Percentiles rank a stretch among this genome's conserved stretches.
phyloP scores from a whole-genome alignment of 1,140 invertebrate species.

The Macrosteles quadrilineatus region DNA sequence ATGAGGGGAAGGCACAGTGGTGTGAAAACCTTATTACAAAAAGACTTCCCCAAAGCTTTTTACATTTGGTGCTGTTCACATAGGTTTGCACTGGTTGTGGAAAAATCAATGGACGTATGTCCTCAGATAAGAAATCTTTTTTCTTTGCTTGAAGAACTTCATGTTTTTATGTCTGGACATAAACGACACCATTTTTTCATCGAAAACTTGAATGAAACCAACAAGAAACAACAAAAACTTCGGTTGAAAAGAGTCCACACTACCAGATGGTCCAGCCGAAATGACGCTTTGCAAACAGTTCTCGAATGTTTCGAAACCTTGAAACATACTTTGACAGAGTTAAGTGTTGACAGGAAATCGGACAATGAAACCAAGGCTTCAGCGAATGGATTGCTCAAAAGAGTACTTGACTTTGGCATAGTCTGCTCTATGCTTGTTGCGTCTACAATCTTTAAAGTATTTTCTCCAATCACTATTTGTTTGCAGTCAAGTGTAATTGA shows the following conservation, averaged over 20 bases:
- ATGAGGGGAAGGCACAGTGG: conserved; percentile 13
- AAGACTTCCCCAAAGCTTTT: neutral
- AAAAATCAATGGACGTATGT: neutral
- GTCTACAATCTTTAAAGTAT: neutral
- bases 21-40: neutral
- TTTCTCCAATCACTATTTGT: neutral
- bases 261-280: neutral
- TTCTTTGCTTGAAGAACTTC: neutral
- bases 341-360: neutral
- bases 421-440: neutral
- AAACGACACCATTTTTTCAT: neutral
- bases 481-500: neutral
- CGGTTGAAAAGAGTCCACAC: conserved; percentile 4
- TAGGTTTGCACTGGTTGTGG: neutral
- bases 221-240: neutral
- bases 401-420: neutral
- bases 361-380: neutral
- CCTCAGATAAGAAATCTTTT: neutral
- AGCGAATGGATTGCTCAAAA: neutral
- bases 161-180: conserved; percentile 3
- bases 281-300: neutral
- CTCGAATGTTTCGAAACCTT: neutral
- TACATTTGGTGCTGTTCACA: neutral
- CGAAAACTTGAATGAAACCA: neutral
- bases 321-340: neutral